phyloP scores from a whole-genome alignment of 2,113 vertebrate species.

The Proterorhinus semilunaris region DNA sequence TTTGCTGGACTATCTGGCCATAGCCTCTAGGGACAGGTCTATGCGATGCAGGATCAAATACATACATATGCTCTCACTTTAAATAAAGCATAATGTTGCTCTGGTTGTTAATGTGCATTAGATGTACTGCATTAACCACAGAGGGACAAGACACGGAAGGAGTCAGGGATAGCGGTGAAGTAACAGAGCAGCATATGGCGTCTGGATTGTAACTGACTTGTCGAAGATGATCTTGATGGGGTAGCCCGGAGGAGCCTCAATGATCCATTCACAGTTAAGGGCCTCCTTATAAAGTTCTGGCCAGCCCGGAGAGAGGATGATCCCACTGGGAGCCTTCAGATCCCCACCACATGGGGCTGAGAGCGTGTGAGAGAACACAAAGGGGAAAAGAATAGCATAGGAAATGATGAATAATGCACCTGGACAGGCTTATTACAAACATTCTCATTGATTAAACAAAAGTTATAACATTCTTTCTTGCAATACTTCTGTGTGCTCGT shows the following conservation, averaged over 20 bases:
- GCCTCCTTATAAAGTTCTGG: slow-evolving; percentile 98
- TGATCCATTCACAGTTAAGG: slow-evolving; percentile 96
- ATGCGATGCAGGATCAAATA: slow-evolving; percentile 39
- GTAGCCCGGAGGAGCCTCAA: slow-evolving; percentile 95
- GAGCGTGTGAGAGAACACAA: not conserved
- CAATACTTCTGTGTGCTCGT: too few species aligned
- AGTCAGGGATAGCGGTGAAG: not conserved
- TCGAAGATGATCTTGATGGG: slow-evolving; percentile 99
- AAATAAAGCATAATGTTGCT: slow-evolving; percentile 39
- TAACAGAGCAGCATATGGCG: slow-evolving; percentile 1
- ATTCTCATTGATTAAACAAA: too few species aligned
- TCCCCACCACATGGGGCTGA: slow-evolving; percentile 95
- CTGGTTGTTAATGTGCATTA: slow-evolving; percentile 17
- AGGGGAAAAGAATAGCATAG: too few species aligned
- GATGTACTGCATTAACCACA: slow-evolving; percentile 15
- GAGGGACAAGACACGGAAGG: not conserved
- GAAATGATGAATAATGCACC: too few species aligned
- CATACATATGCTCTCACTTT: slow-evolving; percentile 15
- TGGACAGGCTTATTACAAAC: too few species aligned
- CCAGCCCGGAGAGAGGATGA: slow-evolving; percentile 97
- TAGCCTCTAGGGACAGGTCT: not conserved
- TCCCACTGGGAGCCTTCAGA: slow-evolving; percentile 90
- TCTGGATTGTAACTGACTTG: slow-evolving; percentile 79
- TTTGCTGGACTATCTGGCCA: not conserved
- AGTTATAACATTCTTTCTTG: too few species aligned